phyloP scores from a whole-genome alignment of 1,140 invertebrate genomes.

The Agrypnia vestita region DNA sequence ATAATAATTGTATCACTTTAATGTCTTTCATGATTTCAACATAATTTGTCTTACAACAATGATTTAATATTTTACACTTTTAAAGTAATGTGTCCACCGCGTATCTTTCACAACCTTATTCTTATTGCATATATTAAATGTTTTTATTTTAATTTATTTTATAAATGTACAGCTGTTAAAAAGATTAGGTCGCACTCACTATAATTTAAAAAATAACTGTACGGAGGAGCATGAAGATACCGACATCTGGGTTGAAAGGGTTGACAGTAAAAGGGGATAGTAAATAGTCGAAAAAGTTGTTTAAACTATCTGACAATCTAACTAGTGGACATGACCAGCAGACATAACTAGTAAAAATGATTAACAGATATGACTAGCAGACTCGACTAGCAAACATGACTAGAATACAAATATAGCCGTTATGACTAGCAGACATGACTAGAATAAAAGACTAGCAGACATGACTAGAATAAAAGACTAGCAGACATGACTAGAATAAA shows the following conservation, averaged over 20 bases:
- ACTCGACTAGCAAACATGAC: too few species aligned
- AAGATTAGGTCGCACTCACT: constrained; percentile 41
- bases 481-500: too few species aligned
- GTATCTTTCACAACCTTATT: constrained; percentile 51
- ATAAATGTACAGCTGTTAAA: background rate
- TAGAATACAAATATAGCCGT: too few species aligned
- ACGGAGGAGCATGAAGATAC: background rate
- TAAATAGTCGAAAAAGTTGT: background rate
- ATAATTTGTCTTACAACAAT: constrained; percentile 16
- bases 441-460: too few species aligned
- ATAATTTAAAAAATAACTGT: constrained; percentile 3
- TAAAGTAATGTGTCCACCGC: constrained; percentile 18
- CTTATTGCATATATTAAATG: constrained; percentile 44
- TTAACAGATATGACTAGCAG: too few species aligned
- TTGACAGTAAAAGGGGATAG: background rate
- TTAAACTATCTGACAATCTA: background rate
- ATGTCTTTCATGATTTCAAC: constrained; percentile 56
- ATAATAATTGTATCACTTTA: constrained; percentile 56
- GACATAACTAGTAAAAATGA: too few species aligned
- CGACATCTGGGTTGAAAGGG: background rate
- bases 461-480: too few species aligned
- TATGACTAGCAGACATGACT: too few species aligned
- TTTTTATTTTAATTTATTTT: constrained; percentile 16
- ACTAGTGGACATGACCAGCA: too few species aligned
- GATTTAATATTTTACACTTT: constrained; percentile 30